These are phyloP conservation scores for Rhaphigaster nebulosa DNA, from an alignment of 2,888 invertebrate genomes.

Conservation along the genomic window DNA sequence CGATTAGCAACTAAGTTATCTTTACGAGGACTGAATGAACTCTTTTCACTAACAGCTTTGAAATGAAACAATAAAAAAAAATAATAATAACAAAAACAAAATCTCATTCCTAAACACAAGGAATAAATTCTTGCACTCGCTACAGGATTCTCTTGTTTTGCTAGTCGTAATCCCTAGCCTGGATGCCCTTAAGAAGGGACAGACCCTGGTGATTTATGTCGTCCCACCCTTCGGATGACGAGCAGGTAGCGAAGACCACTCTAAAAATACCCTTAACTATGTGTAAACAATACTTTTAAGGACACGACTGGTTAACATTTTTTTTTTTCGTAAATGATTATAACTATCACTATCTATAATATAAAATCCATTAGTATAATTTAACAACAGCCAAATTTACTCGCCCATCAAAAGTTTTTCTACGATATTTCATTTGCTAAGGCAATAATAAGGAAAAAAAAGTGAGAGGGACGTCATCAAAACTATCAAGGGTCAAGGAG, in stretches of 20 bases:
- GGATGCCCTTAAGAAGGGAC: background rate
- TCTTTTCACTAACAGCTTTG: background rate
- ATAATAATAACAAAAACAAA: background rate
- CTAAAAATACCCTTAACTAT: background rate
- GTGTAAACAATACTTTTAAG: background rate
- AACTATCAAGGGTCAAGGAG: too few relatives aligned
- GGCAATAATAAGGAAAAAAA: too few relatives aligned
- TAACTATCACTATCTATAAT: background rate
- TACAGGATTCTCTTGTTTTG: background rate
- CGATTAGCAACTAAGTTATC: too few relatives aligned
- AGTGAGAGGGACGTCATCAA: too few relatives aligned
- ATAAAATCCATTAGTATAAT: background rate
- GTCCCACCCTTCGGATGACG: background rate
- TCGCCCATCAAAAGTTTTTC: too few relatives aligned
- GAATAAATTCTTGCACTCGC: background rate
- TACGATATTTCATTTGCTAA: too few relatives aligned
- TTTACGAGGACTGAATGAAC: too few relatives aligned
- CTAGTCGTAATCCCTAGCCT: background rate
- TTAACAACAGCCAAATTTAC: background rate
- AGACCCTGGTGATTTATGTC: background rate
- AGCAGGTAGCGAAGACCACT: background rate
- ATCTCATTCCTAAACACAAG: background rate
- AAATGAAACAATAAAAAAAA: background rate
- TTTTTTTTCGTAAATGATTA: background rate
- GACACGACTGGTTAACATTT: background rate